phyloP scores from a whole-genome alignment of 1,140 invertebrate genomes.

The Sitophilus oryzae region DNA sequence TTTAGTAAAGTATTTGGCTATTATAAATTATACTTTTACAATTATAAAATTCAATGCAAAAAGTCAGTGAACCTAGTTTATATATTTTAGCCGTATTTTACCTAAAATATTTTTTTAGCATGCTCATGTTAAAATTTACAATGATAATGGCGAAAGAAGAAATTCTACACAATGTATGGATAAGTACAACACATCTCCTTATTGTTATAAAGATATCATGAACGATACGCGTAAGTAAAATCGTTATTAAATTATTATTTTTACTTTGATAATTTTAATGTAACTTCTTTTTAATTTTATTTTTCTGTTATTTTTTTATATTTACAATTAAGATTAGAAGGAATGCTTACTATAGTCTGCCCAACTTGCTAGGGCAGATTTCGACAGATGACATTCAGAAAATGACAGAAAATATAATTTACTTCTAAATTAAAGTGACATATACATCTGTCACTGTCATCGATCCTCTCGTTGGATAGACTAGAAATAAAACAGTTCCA shows the following conservation, averaged over 20 bases:
- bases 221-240: constrained; percentile 46
- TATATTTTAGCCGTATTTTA: not conserved
- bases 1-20: constrained; percentile 15
- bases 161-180: constrained; percentile 72
- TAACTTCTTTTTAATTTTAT: not conserved
- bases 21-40: too few relatives aligned
- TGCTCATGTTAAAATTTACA: constrained; percentile 31
- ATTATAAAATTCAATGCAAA: too few relatives aligned
- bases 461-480: too few relatives aligned
- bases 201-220: constrained; percentile 65
- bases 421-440: too few relatives aligned
- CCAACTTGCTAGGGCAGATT: too few relatives aligned
- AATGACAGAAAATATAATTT: too few relatives aligned
- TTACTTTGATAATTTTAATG: not conserved
- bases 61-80: not conserved
- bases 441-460: too few relatives aligned
- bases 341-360: too few relatives aligned
- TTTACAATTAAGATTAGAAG: too few relatives aligned
- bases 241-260: constrained; percentile 5
- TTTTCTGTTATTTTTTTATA: not conserved
- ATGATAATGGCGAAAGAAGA: constrained; percentile 25
- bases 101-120: constrained; percentile 16
- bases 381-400: too few relatives aligned
- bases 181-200: constrained; percentile 77
- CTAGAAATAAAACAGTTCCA: too few relatives aligned